Evolutionary conservation across 2,113 vertebrate genomes (phyloP), one percentile per base, ranked within the genome.

Genomic region (Callaeas wilsoni): DNA sequence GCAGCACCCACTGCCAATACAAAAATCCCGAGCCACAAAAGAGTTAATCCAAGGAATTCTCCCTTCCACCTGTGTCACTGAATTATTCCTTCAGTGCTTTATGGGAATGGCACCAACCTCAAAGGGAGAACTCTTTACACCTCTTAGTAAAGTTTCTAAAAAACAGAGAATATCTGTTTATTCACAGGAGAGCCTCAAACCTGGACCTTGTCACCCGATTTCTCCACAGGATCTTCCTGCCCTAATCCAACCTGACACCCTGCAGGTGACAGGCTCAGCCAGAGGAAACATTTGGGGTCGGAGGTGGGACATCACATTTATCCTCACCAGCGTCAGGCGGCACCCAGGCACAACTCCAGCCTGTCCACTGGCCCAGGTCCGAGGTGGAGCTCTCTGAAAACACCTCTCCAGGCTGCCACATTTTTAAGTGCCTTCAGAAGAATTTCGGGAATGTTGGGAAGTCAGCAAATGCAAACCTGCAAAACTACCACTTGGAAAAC

Each of bases 251-350:
- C 7, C 2, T 75, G 90, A 44, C 59, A 89, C 10, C 13, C 67
- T 83, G 94, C 80, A 89, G 84, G 20, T 84, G 89, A 42, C 47
- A 80, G 91, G 42, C 59, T 87, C 89, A 93, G 93, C 70, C 64
- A 55, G 75, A 75, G 94, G 95, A 91, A 87, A 90, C 74, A 62
- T 92, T 75, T 84, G 87, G 56, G 70, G 86, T 78, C 37, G 19
- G 90, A 68, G 78, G 84, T 70, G 87, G 82, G 92, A 74, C 71
- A 56, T 91, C 96, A 55, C 92, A 96, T 93, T 93, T 85, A 83
- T 92, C 92, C 92, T 94, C 94, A 84, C 96, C 89, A n/a, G 39
- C 12, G 52, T 16, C 23, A 56, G 70, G 52, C 4, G 5, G 94
- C 96, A 69, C 70, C 93, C 90, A 94, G 59, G 2, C 35, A 60